Base-by-base conservation (phyloP, 2,888 invertebrate species). In the Caenorhabditis auriculariae region DNA sequence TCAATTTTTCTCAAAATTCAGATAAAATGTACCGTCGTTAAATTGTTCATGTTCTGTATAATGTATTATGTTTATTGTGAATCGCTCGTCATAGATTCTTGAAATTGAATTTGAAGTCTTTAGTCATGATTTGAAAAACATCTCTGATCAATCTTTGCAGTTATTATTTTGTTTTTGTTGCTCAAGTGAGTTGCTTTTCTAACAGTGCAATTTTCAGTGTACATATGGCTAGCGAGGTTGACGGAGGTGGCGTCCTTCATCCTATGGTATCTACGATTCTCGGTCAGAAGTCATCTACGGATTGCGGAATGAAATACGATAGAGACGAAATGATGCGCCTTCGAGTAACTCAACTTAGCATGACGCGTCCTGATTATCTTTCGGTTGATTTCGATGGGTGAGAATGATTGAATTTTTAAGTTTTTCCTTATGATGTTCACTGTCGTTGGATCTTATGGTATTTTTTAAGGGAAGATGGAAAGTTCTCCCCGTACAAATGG, bases 401-500 rank as follows among this genome's bases (percentile, higher is more conserved):
- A 35, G 58, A n/a, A n/a, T 50, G 42, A 12, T 32, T 41, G 42
- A 41, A 41, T 17, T 9, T 12, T 41, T 7, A 9, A n/a, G 9
- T 32, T 12, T 32, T 12, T 32, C 35, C 35, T 48, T 7, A 54
- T 52, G 42, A 17, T 19, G 5, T 17, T 21, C n/a, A 17, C 29
- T n/a, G n/a, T n/a, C n/a, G n/a, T n/a, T n/a, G n/a, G n/a, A n/a
- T n/a, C n/a, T n/a, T n/a, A n/a, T 24, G 15, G n/a, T 26, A 21
- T 47, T 15, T 39, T 60, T 75, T 46, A 51, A 76, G 77, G 23
- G 77, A 78, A 2, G 74, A 76, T 45, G 74, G 75, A 0, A 66
- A 69, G 39, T 78, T 77, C 52, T 76, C 76, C 9, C 77, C 76
- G 23, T 61, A 66, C 50, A 75, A 76, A 55, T 76, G 76, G 76